phyloP scores from a whole-genome alignment of 37 sponge, comb jelly and placozoan species.

The Oopsacas minuta region DNA sequence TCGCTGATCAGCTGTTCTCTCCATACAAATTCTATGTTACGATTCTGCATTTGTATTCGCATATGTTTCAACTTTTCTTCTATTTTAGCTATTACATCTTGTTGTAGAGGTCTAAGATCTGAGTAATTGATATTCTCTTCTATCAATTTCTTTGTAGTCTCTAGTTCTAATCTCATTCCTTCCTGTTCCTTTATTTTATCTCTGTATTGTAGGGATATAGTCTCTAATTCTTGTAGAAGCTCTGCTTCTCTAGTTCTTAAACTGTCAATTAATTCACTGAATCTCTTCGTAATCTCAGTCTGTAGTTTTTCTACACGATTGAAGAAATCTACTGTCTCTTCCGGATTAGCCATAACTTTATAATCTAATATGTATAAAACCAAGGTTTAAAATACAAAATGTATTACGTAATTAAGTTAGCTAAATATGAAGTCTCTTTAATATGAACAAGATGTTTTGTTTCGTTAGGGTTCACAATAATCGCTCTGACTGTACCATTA shows the following conservation, averaged over 20 bases:
- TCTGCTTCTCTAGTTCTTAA: background rate
- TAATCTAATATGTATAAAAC: too few species aligned
- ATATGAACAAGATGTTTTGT: too few species aligned
- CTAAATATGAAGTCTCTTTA: too few species aligned
- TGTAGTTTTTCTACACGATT: background rate
- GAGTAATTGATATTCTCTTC: background rate
- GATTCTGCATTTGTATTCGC: background rate
- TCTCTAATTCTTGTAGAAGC: background rate
- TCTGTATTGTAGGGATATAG: background rate
- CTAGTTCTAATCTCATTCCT: background rate
- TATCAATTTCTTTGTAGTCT: background rate
- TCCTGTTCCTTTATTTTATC: background rate
- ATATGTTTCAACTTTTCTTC: background rate
- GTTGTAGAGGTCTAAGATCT: background rate
- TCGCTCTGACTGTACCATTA: too few species aligned
- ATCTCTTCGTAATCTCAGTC: background rate
- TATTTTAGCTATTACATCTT: slow-evolving; percentile 1
- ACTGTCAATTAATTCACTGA: background rate
- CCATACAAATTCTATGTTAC: background rate
- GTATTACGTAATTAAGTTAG: too few species aligned
- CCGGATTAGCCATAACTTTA: background rate
- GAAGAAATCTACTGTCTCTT: background rate
- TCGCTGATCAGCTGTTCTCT: background rate
- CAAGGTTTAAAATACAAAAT: too few species aligned
- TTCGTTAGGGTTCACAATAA: too few species aligned